A percentile compares a stretch with the other conserved stretches of the same genome.
These are phyloP conservation scores for Hemitrygon akajei DNA, from an alignment of 2,797 vertebrate species.

Conservation along the genomic window DNA sequence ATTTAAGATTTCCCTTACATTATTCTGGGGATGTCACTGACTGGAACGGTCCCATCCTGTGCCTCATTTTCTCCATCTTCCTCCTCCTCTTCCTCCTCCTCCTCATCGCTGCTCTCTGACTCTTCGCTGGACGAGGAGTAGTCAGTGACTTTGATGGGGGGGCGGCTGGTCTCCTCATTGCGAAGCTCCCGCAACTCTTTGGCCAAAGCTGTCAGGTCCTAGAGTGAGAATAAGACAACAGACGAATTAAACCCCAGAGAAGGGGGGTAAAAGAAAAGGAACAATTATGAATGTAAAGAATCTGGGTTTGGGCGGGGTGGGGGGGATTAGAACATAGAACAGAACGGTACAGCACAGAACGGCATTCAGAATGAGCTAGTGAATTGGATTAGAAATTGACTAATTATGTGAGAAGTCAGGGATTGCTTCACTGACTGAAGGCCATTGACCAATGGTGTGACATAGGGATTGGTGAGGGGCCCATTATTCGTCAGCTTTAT, in stretches of 20 bases:
- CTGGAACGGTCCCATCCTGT: constrained; percentile 84
- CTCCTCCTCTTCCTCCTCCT: constrained; percentile 68
- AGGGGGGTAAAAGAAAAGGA: background rate
- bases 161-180: constrained; percentile 84
- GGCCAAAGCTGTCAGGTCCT: constrained; percentile 95
- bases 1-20: constrained; percentile 69
- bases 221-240: constrained; percentile 39
- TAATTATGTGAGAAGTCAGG: no score
- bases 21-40: constrained; percentile 91
- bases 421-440: no score
- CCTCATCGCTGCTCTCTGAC: constrained; percentile 78
- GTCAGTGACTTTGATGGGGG: constrained; percentile 91
- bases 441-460: no score
- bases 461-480: no score
- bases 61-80: constrained; percentile 84
- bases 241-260: constrained; percentile 38
- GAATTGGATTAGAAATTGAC: no score
- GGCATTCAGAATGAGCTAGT: no score
- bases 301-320: no score
- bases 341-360: no score
- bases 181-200: constrained; percentile 91
- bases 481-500: no score
- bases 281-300: no score
- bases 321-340: no score
- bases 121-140: constrained; percentile 97